Conservation (phyloP, 2,113 vertebrate genomes). For the Sinocyclocheilus maitianheensis region DNA sequence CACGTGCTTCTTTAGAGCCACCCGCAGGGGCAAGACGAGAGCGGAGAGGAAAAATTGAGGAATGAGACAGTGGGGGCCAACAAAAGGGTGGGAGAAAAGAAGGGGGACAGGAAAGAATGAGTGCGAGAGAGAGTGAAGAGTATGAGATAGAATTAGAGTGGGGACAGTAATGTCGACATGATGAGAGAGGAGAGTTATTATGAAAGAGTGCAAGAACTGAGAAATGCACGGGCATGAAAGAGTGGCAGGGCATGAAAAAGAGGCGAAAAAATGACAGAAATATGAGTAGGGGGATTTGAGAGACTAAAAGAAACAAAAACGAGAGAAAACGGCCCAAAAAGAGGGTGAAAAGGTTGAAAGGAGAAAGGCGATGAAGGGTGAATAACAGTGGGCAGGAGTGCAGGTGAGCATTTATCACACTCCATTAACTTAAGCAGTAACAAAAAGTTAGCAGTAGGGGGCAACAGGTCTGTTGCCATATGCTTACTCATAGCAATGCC, state of each 20-base stretch:
- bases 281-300: background rate
- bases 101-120: background rate
- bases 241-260: background rate
- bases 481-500: conserved; percentile 7
- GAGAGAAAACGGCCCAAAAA: background rate
- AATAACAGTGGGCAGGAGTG: conserved; percentile 16
- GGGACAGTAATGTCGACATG: background rate
- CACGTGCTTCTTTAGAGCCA: conserved; percentile 46
- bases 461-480: conserved; percentile 46
- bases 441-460: conserved; percentile 45
- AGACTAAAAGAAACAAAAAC: background rate
- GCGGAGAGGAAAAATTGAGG: conserved; percentile 35
- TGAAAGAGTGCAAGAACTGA: conserved; percentile 6
- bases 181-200: conserved; percentile 8
- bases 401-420: conserved; percentile 44
- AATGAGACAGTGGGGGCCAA: conserved; percentile 47
- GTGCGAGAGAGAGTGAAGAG: conserved; percentile 4
- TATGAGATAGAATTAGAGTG: conserved; percentile 34
- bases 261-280: background rate
- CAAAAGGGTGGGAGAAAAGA: conserved; percentile 41
- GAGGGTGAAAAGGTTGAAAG: background rate
- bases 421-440: conserved; percentile 42
- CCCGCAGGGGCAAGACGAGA: conserved; percentile 24
- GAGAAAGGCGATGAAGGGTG: background rate
- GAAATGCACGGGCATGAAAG: background rate